These are phyloP conservation scores for Crypturellus tataupa DNA, from an alignment of 2,797 vertebrate species.

Conservation along the genomic window DNA sequence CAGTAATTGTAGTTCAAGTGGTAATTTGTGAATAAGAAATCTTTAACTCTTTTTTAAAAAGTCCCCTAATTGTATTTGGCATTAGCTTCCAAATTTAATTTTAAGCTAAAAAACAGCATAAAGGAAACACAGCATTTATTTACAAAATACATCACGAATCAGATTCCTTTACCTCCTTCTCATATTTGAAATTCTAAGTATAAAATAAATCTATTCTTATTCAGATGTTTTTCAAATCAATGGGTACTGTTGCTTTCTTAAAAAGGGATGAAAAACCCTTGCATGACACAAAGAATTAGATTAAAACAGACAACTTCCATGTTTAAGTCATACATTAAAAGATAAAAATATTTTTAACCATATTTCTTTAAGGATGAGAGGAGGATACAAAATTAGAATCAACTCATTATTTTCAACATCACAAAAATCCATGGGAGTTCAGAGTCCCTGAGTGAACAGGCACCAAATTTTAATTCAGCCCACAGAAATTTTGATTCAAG, in stretches of 20 bases:
- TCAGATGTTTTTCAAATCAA: neutral
- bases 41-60: neutral
- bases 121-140: slow-evolving; percentile 16
- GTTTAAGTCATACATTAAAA: neutral
- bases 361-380: neutral
- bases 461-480: neutral
- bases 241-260: neutral
- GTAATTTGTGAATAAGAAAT: neutral
- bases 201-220: neutral
- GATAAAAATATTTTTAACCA: neutral
- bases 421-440: neutral
- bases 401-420: neutral
- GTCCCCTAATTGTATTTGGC: neutral
- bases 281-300: neutral
- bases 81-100: neutral
- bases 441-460: neutral
- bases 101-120: neutral
- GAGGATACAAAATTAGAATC: neutral
- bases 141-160: neutral
- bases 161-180: neutral
- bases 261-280: neutral
- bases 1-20: neutral
- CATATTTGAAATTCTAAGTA: neutral
- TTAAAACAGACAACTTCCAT: neutral
- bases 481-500: neutral